Evolutionary conservation across 2,113 vertebrate genomes (phyloP).

Genomic region (Jaculus jaculus): DNA sequence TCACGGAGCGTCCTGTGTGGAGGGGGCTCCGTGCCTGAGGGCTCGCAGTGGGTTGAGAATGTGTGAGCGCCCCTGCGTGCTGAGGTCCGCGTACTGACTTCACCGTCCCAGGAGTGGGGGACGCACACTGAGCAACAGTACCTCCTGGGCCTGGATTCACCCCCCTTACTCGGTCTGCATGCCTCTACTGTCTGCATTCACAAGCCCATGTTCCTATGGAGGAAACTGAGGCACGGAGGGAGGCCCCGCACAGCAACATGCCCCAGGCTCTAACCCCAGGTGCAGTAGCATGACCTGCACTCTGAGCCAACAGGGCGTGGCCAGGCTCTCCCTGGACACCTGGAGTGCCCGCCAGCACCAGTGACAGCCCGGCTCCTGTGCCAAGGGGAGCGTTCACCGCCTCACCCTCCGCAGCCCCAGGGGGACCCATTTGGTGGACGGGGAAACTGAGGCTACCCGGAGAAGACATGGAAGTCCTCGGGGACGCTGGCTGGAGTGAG

Average conservation of each 20-base stretch:
- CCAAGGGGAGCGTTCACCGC: fast-evolving
- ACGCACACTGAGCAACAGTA: background rate
- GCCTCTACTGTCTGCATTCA: no score
- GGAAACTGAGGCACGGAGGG: background rate
- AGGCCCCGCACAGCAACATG: background rate
- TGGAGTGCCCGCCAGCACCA: fast-evolving
- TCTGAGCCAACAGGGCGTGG: fast-evolving
- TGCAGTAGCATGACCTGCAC: fast-evolving
- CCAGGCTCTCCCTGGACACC: no score
- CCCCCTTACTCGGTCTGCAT: fast-evolving
- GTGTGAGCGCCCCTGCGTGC: background rate
- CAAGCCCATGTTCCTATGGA: no score
- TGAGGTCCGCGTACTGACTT: background rate
- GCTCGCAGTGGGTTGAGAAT: background rate
- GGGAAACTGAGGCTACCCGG: background rate
- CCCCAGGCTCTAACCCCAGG: background rate
- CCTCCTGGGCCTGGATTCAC: no score
- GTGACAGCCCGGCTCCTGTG: fast-evolving
- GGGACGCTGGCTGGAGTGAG: fast-evolving
- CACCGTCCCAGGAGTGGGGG: background rate
- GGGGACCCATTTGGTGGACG: background rate
- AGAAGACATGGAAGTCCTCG: background rate
- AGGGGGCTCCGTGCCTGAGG: background rate
- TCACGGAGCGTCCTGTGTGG: constrained; percentile 61
- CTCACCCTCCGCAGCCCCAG: no score